A percentile compares a stretch with the other conserved stretches of the same genome.
Conservation (phyloP, 1,140 invertebrate species). For the Scaptomyza pallida region DNA sequence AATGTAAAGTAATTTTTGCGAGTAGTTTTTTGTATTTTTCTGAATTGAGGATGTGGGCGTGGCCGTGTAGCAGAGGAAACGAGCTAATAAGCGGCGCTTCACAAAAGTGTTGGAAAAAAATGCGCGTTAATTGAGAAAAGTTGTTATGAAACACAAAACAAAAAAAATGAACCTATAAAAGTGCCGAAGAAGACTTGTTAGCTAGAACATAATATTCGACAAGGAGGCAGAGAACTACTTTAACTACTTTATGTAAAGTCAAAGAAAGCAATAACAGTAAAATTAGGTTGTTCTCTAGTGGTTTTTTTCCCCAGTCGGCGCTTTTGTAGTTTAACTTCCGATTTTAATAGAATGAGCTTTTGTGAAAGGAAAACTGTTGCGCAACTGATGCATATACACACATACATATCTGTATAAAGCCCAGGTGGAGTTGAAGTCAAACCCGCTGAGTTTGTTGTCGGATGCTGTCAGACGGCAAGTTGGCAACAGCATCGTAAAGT, state of each 20-base stretch:
- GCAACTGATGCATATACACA: background rate
- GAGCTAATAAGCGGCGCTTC: slow-evolving; percentile 78
- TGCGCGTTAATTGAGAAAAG: slow-evolving; percentile 37
- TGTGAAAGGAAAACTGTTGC: slow-evolving; percentile 12
- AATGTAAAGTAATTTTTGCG: slow-evolving; percentile 70
- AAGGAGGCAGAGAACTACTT: slow-evolving; percentile 8
- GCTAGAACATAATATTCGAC: slow-evolving; percentile 12
- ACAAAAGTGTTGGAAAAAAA: slow-evolving; percentile 50
- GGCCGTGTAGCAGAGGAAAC: slow-evolving; percentile 55
- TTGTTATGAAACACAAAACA: slow-evolving; percentile 21
- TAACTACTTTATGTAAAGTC: slow-evolving; percentile 9
- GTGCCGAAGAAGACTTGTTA: slow-evolving; percentile 36
- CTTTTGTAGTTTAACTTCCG: slow-evolving; percentile 25
- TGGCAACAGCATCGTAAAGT: slow-evolving; percentile 45
- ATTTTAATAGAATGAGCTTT: slow-evolving; percentile 19
- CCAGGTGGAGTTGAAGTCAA: slow-evolving; percentile 1
- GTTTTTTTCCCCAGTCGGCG: slow-evolving; percentile 7
- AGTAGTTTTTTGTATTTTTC: slow-evolving; percentile 1
- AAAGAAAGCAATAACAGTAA: background rate
- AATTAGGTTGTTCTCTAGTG: background rate
- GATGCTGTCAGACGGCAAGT: slow-evolving; percentile 38
- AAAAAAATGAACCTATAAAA: slow-evolving; percentile 21
- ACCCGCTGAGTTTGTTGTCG: slow-evolving; percentile 42
- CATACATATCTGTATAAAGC: slow-evolving; percentile 1
- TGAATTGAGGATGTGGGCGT: slow-evolving; percentile 77